Evolutionary conservation across 2,888 invertebrate genomes (phyloP), one percentile per base, ranked within the genome.

Genomic region (Erannis defoliaria): DNA sequence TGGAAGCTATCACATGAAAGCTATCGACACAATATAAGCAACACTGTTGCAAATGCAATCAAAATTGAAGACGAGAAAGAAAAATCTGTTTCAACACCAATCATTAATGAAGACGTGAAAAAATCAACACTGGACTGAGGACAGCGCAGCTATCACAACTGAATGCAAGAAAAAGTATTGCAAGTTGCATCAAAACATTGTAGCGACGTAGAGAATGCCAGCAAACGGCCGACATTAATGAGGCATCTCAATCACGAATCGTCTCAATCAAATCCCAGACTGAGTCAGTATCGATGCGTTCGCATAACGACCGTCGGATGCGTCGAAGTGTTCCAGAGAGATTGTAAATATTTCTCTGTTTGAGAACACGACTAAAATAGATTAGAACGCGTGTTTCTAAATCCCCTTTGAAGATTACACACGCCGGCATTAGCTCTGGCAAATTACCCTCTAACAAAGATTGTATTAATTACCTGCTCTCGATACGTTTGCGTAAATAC

Each of bases 271-370:
- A 85, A 89, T 81, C 81, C 56, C 78, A 72, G 75, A 77, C 84
- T 89, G 89, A 88, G 71, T 87, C 86, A 66, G 59, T 63, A 59
- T 88, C 90, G 87, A 90, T 90, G 90, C 91, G 89, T 85, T 85
- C 81, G 86, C 88, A 83, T 89, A 89, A 92, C 90, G 91, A 88
- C 86, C 88, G 84, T 90, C 92, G 91, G 93, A 93, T 92, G 91
- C 90, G 93, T 88, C 88, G 90, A 89, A 92, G 93, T 92, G 90
- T 88, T 90, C 84, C 86, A 86, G 86, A 85, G 88, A 89, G 91
- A 91, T 92, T 92, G 93, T 92, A 93, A 93, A 93, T 92, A 93
- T 92, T 93, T 90, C 92, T 90, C 91, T 92, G 92, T 92, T 93
- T 90, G 90, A 85, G 90, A 89, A 91, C 90, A 79, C 85, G 88